These are phyloP conservation scores for Trachelus tabidus DNA, from an alignment of 2,888 invertebrate genomes.

Conservation along the genomic window DNA sequence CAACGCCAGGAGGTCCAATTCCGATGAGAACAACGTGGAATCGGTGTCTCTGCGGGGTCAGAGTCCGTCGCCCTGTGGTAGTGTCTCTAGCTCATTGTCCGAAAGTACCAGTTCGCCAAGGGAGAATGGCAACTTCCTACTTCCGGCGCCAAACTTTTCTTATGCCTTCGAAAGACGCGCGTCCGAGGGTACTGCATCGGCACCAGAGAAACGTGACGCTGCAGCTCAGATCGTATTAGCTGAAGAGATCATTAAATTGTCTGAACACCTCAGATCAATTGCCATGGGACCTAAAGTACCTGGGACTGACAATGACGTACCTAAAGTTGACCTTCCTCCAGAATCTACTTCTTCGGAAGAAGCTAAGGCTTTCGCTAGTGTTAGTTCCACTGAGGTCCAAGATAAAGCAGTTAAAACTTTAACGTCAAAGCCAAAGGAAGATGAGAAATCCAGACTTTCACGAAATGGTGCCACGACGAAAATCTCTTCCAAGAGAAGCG, in stretches of 20 bases:
- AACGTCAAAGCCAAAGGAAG: not conserved
- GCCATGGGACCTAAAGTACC: slow-evolving; percentile 33
- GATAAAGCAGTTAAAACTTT: not conserved
- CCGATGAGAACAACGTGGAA: slow-evolving; percentile 28
- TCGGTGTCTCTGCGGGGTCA: slow-evolving; percentile 71
- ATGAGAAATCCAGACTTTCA: not conserved
- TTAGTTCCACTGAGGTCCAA: not conserved
- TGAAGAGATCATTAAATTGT: slow-evolving; percentile 85
- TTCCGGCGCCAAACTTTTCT: not conserved
- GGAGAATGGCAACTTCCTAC: not conserved
- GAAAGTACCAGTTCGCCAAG: slow-evolving; percentile 27
- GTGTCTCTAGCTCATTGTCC: slow-evolving; percentile 73
- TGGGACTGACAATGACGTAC: not conserved
- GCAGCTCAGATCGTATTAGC: slow-evolving; percentile 70
- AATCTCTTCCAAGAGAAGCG: slow-evolving; percentile 3
- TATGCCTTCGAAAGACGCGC: slow-evolving; percentile 77
- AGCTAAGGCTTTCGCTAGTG: not conserved
- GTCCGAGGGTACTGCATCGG: slow-evolving; percentile 78
- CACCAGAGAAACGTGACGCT: slow-evolving; percentile 41
- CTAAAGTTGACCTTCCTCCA: not conserved
- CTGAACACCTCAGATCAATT: slow-evolving; percentile 74
- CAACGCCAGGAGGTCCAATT: not conserved
- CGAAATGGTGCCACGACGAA: not conserved
- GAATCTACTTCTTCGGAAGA: not conserved
- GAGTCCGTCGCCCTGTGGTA: slow-evolving; percentile 84